Conservation (phyloP, 1,140 invertebrate species). For the Lasaia peninsularis region DNA sequence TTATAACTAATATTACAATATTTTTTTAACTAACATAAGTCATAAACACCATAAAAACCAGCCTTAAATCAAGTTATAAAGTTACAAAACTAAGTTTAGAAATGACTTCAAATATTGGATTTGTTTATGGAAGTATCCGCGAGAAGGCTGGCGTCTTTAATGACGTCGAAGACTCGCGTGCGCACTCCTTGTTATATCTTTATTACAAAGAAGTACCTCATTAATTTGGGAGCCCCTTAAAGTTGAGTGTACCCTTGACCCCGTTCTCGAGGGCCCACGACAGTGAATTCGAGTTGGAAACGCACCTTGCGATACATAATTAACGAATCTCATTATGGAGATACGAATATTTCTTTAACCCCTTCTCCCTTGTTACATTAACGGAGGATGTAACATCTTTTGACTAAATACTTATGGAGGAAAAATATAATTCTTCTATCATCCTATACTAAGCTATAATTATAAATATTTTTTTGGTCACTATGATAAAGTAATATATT, state of each 20-base stretch:
- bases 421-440: too few relatives aligned
- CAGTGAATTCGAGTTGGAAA: constrained; percentile 60
- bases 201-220: constrained; percentile 77
- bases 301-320: constrained; percentile 73
- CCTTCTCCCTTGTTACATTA: background rate
- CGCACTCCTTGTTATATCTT: constrained; percentile 76
- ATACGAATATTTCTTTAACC: constrained; percentile 42
- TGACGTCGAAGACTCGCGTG: constrained; percentile 71
- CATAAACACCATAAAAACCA: background rate
- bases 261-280: constrained; percentile 54
- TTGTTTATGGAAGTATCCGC: constrained; percentile 49
- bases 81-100: constrained; percentile 15
- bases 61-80: background rate
- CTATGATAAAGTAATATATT: too few relatives aligned
- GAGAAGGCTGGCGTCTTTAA: constrained; percentile 66
- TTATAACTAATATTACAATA: too few relatives aligned
- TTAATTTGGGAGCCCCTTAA: constrained; percentile 75
- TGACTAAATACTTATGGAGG: too few relatives aligned
- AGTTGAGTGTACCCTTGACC: constrained; percentile 74
- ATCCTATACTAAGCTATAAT: too few relatives aligned
- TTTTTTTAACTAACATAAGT: too few relatives aligned
- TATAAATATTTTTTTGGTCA: too few relatives aligned
- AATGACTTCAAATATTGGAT: constrained; percentile 14
- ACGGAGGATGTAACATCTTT: too few relatives aligned
- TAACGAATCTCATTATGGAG: constrained; percentile 71